These are phyloP conservation scores for Heliocidaris tuberculata DNA, from an alignment of 35 echinoderm and acorn worm genomes.

Conservation along the genomic window DNA sequence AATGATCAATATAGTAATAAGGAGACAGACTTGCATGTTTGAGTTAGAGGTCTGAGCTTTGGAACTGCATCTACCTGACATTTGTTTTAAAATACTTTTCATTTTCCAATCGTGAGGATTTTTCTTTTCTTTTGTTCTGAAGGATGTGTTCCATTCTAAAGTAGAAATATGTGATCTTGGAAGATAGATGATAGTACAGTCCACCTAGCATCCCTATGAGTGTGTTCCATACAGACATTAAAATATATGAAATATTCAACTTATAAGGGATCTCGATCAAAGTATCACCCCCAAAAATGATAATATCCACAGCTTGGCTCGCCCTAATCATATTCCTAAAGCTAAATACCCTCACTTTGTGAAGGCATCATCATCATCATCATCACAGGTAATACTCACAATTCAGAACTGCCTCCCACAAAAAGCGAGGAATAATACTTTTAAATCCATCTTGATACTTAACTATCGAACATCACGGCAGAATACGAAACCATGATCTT, in stretches of 20 bases:
- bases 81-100: too few species aligned
- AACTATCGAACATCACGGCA: neutral
- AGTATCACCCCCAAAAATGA: neutral
- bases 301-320: neutral
- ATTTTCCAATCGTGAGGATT: too few species aligned
- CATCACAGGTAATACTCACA: neutral
- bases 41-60: too few species aligned
- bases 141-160: too few species aligned
- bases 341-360: neutral
- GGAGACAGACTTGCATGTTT: too few species aligned
- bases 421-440: slow-evolving; percentile 1
- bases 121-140: too few species aligned
- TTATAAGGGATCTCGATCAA: neutral
- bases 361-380: neutral
- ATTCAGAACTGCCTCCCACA: neutral
- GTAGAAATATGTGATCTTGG: neutral
- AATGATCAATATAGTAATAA: too few species aligned
- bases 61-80: too few species aligned
- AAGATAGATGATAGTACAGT: neutral
- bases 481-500: neutral
- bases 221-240: neutral
- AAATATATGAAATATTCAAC: neutral
- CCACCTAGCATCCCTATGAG: neutral
- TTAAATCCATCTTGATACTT: neutral
- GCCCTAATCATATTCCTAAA: neutral